A percentile compares a stretch with the other conserved stretches of the same genome.
phyloP scores from a whole-genome alignment of 35 echinoderm and acorn worm species.

The Ophioderma brevispina region DNA sequence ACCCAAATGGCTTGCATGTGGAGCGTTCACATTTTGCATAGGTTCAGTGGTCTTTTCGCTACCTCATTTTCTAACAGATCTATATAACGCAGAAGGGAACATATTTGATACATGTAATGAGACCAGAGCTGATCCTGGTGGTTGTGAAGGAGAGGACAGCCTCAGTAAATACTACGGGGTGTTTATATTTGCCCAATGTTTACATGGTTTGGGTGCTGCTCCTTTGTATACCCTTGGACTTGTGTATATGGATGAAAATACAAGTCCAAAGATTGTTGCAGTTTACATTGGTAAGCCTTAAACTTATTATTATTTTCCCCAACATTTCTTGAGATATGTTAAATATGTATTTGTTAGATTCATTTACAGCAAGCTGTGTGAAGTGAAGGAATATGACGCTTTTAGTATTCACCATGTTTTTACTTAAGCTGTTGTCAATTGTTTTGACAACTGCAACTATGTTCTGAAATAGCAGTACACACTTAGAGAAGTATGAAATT shows the following conservation, averaged over 20 bases:
- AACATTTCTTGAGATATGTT: too few relatives aligned
- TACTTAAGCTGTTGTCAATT: too few relatives aligned
- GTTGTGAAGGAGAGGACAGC: constrained; percentile 28
- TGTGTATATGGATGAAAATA: constrained; percentile 83
- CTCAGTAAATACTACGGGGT: constrained; percentile 83
- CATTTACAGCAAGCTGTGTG: too few relatives aligned
- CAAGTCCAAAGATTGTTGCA: constrained; percentile 50
- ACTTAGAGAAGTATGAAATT: too few relatives aligned
- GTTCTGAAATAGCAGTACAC: too few relatives aligned
- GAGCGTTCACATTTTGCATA: constrained; percentile 77
- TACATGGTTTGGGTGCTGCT: constrained; percentile 90
- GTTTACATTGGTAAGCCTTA: constrained; percentile 90
- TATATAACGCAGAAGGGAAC: constrained; percentile 48
- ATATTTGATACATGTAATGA: constrained; percentile 54
- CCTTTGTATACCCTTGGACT: constrained; percentile 90
- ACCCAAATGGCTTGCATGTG: constrained; percentile 74
- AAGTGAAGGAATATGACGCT: too few relatives aligned
- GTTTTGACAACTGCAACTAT: too few relatives aligned
- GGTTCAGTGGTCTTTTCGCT: constrained; percentile 78
- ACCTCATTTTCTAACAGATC: constrained; percentile 80
- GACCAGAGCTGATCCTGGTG: constrained; percentile 25
- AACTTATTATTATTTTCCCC: too few relatives aligned
- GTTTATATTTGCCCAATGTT: constrained; percentile 77
- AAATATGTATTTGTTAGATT: too few relatives aligned
- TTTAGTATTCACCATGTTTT: too few relatives aligned